Evolutionary conservation across 2,797 vertebrate genomes (phyloP), one percentile per base, ranked within the genome.

Genomic region (Columba guinea): DNA sequence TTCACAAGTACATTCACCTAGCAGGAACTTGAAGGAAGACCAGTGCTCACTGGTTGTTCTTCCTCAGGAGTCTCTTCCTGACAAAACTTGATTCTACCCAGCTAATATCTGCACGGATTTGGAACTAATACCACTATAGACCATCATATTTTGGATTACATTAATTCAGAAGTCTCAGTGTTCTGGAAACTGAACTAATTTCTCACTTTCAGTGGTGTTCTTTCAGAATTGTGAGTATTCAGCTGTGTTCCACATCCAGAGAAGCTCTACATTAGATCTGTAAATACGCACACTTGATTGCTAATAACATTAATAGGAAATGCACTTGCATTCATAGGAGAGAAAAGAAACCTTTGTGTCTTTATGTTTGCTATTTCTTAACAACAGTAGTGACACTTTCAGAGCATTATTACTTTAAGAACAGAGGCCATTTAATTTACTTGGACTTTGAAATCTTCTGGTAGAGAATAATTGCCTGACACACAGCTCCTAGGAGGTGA

Each of bases 391-490:
- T 95, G 97, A 97, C 68, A 78, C 92, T 97, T 96, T 95, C 79
- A 96, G 93, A 87, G 86, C 92, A 96, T 51, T 95, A 91, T 95
- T 95, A 76, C 96, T 97, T 97, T 97, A 96, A 97, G 96, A 96
- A 95, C 90, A 92, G 91, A 96, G 32, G 78, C 85, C 88, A 82
- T 97, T 98, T 97, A 96, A 98, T 98, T 98, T 97, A 90, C 96
- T 96, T 93, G 96, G 91, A 96, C 97, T 97, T 96, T 95, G 96
- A 97, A 97, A 97, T 98, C 88, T 90, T 97, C 96, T 97, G 94
- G 78, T 96, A 85, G 95, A 95, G 95, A 98, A 94, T 98, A 98
- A 98, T 97, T 98, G 96, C 96, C 95, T 97, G 96, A 97, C 95
- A 96, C 67, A 89, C 84, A 97, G 96, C 87, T 98, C 92, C 96